phyloP scores from a whole-genome alignment of 2,888 invertebrate species.

The Tanytarsus gracilentus region DNA sequence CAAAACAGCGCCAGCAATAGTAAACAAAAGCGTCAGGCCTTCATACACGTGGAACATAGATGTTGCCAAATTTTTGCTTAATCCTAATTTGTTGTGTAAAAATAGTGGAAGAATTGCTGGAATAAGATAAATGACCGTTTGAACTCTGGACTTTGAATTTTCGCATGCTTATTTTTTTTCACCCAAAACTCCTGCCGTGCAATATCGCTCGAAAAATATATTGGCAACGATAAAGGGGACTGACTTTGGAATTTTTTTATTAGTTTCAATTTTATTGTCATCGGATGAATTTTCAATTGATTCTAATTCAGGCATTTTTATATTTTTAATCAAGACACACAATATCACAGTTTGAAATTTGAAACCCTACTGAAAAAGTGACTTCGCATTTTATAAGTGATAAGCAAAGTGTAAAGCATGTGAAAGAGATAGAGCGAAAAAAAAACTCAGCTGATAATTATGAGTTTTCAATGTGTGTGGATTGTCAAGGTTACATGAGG shows the following conservation, averaged over 20 bases:
- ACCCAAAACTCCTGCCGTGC: slow-evolving; percentile 3
- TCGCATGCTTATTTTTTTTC: background rate
- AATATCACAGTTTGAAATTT: background rate
- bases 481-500: too few species aligned
- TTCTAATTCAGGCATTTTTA: too few species aligned
- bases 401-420: too few species aligned
- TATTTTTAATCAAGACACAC: too few species aligned
- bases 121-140: background rate
- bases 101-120: slow-evolving; percentile 6
- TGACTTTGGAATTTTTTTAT: background rate
- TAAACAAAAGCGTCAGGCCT: slow-evolving; percentile 6
- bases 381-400: background rate
- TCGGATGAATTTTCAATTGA: background rate
- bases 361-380: background rate
- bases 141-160: too few species aligned
- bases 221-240: slow-evolving; percentile 10
- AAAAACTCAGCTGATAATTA: background rate
- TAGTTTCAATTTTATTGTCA: background rate
- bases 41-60: slow-evolving; percentile 15
- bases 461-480: too few species aligned
- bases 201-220: slow-evolving; percentile 15
- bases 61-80: background rate
- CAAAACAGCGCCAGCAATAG: slow-evolving; percentile 18
- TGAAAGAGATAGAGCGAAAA: too few species aligned
- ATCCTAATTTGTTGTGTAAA: slow-evolving; percentile 13